Evolutionary conservation across 2,888 invertebrate species (phyloP), one percentile per base, ranked within the genome.

Genomic region (Andrena marginata): DNA sequence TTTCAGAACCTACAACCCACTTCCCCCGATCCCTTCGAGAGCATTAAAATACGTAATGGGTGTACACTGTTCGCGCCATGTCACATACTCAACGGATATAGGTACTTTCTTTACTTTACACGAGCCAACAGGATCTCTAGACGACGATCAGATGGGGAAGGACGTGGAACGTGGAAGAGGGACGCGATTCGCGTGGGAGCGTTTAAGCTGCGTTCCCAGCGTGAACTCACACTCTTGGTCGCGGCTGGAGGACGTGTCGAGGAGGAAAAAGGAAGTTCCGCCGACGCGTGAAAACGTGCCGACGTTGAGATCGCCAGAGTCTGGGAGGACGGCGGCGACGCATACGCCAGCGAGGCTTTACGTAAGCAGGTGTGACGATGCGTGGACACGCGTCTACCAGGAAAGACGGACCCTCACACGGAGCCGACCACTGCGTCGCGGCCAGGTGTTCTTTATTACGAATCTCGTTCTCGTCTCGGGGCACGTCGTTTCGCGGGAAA

Each of bases 301-400:
- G 63, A 33, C 59, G 33, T 65, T 48, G 65, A 68, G 76, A 77
- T 59, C 7, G 42, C 74, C 70, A 26, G 67, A 85, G 76, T 77
- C 70, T 54, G 81, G 79, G 67, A 84, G 85, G 84, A 87, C 69
- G 84, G 63, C 26, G 81, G 84, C 82, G 84, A 69, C 77, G 78
- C 88, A 83, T 87, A 89, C 84, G 88, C 84, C 87, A 84, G 85
- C 82, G 78, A 80, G 87, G 90, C 90, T 92, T 92, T 89, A 83
- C 91, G 90, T 93, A 94, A 94, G 93, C 93, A 94, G 92, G 94
- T 93, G 94, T 93, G 94, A 94, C 93, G 93, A 94, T 94, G 94
- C 94, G 89, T 83, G 91, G 92, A 94, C 94, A 94, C 93, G 94
- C 93, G 91, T 93, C 91, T 92, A 91, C 92, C 92, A 90, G 91